phyloP scores from a whole-genome alignment of 1,140 invertebrate genomes.

The Ips nitidus region DNA sequence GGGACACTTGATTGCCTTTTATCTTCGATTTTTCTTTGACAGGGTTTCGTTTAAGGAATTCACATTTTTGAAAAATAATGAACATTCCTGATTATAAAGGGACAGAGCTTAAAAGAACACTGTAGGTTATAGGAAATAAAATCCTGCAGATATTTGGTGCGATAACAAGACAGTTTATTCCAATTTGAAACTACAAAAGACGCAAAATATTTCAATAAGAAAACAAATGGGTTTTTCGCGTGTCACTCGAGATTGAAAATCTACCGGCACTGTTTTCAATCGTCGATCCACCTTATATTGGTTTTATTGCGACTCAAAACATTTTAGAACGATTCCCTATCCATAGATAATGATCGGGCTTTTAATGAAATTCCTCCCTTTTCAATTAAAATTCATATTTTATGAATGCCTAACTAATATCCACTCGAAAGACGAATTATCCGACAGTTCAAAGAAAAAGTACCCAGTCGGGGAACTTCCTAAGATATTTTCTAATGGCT shows the following conservation, averaged over 20 bases:
- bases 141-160: no score
- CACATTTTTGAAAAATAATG: no score
- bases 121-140: no score
- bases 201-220: conserved; percentile 15
- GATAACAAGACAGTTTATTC: no score
- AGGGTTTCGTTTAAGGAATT: no score
- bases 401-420: conserved; percentile 26
- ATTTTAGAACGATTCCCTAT: conserved; percentile 11
- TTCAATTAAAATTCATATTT: conserved; percentile 34
- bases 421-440: conserved; percentile 18
- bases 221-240: conserved; percentile 1
- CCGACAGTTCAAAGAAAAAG: conserved; percentile 27
- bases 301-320: conserved; percentile 8
- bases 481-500: conserved; percentile 27
- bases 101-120: no score
- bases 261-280: conserved; percentile 11
- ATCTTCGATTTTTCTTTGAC: no score
- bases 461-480: conserved; percentile 9
- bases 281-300: conserved; percentile 2
- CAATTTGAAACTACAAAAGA: background rate
- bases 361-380: conserved; percentile 32
- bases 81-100: no score
- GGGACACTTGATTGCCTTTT: conserved; percentile 1
- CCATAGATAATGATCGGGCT: conserved; percentile 27
- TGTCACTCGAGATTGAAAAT: conserved; percentile 12